These are phyloP conservation scores for Zygogramma bicolorata DNA, from an alignment of 2,888 invertebrate genomes.

Conservation along the genomic window DNA sequence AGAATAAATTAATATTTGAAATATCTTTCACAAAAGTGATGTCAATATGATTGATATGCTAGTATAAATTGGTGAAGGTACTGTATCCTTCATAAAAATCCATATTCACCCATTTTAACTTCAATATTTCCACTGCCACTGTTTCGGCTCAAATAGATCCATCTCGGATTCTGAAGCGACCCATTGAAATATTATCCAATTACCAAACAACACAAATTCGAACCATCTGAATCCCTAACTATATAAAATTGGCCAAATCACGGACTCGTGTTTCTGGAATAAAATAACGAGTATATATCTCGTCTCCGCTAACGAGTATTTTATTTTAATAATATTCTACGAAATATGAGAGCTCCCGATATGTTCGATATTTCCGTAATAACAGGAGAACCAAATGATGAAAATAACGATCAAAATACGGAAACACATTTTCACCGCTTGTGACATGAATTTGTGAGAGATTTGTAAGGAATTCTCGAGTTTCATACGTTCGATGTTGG, in stretches of 20 bases:
- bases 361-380: background rate
- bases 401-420: background rate
- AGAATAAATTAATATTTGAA: too few species aligned
- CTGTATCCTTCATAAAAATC: too few species aligned
- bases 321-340: background rate
- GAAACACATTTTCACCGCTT: background rate
- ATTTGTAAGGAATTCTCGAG: background rate
- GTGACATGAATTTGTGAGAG: background rate
- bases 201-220: background rate
- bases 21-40: too few species aligned
- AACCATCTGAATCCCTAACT: background rate
- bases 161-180: background rate
- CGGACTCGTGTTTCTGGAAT: background rate
- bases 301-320: background rate
- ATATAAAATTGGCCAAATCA: background rate
- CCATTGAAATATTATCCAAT: conserved; percentile 1
- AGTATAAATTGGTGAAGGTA: too few species aligned
- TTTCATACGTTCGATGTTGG: too few species aligned
- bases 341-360: background rate
- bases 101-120: background rate
- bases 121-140: background rate
- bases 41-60: too few species aligned
- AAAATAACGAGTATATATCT: background rate
- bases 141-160: background rate
- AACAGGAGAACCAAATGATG: background rate